These are phyloP conservation scores for Epinephelus coioides DNA, from an alignment of 2,797 vertebrate species.

Conservation along the genomic window DNA sequence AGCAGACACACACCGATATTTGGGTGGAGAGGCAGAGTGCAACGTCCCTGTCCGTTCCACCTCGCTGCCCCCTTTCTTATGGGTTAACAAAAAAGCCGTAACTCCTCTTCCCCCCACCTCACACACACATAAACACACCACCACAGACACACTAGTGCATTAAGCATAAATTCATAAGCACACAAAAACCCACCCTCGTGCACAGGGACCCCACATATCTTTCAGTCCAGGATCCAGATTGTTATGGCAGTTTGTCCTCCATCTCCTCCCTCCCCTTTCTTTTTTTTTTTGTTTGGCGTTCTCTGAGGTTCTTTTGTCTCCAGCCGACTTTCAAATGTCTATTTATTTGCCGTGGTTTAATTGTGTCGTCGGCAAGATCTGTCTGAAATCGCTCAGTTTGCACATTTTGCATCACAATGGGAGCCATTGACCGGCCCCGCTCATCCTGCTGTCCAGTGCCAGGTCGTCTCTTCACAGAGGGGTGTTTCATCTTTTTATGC, in stretches of 20 bases:
- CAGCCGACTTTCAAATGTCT: conserved; percentile 79
- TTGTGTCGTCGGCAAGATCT: conserved; percentile 76
- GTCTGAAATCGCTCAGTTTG: conserved; percentile 79
- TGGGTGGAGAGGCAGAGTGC: conserved; percentile 68
- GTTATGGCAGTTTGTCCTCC: conserved; percentile 58
- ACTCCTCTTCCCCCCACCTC: conserved; percentile 27
- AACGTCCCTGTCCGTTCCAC: conserved; percentile 73
- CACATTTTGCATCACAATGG: conserved; percentile 86
- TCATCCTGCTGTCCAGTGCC: conserved; percentile 69
- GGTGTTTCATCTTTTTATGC: conserved; percentile 79
- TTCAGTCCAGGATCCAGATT: conserved; percentile 56
- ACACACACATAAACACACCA: conserved; percentile 17
- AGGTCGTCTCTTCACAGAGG: conserved; percentile 70
- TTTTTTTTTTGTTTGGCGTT: conserved; percentile 49
- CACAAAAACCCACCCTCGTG: conserved; percentile 25
- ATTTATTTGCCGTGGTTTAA: conserved; percentile 81
- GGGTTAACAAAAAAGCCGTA: conserved; percentile 66
- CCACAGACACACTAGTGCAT: conserved; percentile 14
- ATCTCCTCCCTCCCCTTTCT: conserved; percentile 18
- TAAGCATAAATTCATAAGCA: conserved; percentile 32
- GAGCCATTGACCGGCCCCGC: conserved; percentile 64
- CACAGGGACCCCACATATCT: conserved; percentile 35
- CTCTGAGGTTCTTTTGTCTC: conserved; percentile 79
- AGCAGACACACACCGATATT: conserved; percentile 81
- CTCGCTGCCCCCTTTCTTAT: conserved; percentile 80